Percentiles rank a stretch among this genome's conserved stretches.
Conservation (phyloP, 53 echinoderm and acorn worm species). For the Holothuria scabra region DNA sequence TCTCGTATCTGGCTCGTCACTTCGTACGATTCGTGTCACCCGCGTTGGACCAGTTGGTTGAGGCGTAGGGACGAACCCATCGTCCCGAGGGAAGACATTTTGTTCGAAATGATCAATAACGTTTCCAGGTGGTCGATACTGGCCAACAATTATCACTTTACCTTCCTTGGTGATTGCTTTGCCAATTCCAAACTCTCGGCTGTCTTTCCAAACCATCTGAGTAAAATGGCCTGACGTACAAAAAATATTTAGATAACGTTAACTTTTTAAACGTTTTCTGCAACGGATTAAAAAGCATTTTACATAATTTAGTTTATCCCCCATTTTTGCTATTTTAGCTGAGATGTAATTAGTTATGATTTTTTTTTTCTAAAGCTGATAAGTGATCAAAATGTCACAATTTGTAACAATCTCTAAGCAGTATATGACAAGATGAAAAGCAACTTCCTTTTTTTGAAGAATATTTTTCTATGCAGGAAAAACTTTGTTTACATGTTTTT, state of each 20-base stretch:
- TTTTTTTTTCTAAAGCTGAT: too few relatives aligned
- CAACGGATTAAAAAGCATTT: too few relatives aligned
- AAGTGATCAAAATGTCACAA: too few relatives aligned
- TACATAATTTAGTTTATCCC: too few relatives aligned
- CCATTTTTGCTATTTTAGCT: too few relatives aligned
- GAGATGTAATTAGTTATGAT: too few relatives aligned
- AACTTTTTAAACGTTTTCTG: too few relatives aligned
- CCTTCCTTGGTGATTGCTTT: conserved; percentile 85
- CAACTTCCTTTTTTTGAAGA: too few relatives aligned
- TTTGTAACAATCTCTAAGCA: too few relatives aligned
- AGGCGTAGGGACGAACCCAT: conserved; percentile 75
- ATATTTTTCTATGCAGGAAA: too few relatives aligned
- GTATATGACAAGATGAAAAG: too few relatives aligned
- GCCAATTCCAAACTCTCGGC: conserved; percentile 88
- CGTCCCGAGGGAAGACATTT: conserved; percentile 76
- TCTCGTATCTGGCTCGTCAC: conserved; percentile 31
- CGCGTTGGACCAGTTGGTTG: conserved; percentile 49
- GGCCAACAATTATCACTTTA: conserved; percentile 83
- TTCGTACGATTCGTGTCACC: conserved; percentile 50
- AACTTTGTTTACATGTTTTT: too few relatives aligned
- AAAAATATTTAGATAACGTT: neutral
- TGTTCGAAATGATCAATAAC: conserved; percentile 82
- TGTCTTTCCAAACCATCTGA: conserved; percentile 97
- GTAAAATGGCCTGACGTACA: conserved; percentile 84
- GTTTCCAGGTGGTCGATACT: conserved; percentile 92